Conservation (phyloP, 1,140 invertebrate genomes). For the Nephila pilipes region DNA sequence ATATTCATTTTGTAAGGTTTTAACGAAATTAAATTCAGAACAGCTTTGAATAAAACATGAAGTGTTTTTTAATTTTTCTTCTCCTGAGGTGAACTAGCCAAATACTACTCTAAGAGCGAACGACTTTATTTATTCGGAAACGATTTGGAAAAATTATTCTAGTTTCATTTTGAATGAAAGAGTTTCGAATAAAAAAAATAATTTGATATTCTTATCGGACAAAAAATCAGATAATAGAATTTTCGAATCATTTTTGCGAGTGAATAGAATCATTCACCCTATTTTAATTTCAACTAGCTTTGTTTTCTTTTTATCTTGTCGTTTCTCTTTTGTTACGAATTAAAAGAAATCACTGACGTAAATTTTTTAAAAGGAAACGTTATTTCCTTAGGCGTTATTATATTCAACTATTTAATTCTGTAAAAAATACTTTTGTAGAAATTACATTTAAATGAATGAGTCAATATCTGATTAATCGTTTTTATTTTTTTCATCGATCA, state of each 20-base stretch:
- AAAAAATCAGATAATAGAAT: conserved; percentile 1
- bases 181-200: neutral
- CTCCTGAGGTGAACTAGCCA: neutral
- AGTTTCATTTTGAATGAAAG: neutral
- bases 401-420: neutral
- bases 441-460: neutral
- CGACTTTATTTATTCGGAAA: neutral
- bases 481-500: neutral
- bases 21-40: neutral
- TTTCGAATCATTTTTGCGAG: neutral
- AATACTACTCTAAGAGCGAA: neutral
- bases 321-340: neutral
- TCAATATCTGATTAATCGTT: neutral
- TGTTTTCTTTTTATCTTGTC: neutral
- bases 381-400: neutral
- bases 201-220: neutral
- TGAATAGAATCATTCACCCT: neutral
- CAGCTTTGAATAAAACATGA: neutral
- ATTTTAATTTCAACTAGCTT: conserved; percentile 16
- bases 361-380: neutral
- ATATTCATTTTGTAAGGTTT: neutral
- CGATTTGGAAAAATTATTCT: neutral
- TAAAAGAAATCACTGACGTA: neutral
- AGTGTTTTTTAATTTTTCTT: neutral
- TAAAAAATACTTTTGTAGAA: neutral